Evolutionary conservation across 2,888 invertebrate species (phyloP), one percentile per base, ranked within the genome.

Genomic region (Thera britannica): DNA sequence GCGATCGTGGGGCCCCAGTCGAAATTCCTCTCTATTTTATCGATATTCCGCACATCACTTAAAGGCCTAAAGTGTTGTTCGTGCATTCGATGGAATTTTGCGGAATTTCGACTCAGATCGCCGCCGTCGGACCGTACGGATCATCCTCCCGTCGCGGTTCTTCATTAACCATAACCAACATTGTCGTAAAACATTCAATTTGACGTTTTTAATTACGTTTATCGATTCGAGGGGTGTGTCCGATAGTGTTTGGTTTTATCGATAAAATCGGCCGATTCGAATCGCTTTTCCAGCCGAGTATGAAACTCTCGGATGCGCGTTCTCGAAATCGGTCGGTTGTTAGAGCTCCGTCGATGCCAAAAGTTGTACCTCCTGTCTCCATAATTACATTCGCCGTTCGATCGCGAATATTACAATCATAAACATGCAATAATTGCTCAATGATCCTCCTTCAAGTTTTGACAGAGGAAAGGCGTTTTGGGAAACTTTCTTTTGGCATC

Each of bases 21-120:
- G 84, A 77, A 75, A 80, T 84, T 76, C 83, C 75, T 81, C 87
- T 87, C 82, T 85, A 83, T 89, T 88, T 83, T 79, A 80, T 83
- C 83, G 90, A 83, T 73, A 85, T 90, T 85, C 89, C 83, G 78
- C 87, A 85, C 87, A 84, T 86, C 85, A 78, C 86, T 92, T 92
- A 90, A 92, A 91, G 93, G 93, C 93, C 93, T 92, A 90, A 92
- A 92, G 90, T 82, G 84, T 85, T 91, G 90, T 87, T 88, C 77
- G 80, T 82, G 88, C 82, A 89, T 90, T 84, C 88, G 85, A 77
- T 85, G 77, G 84, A 86, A 90, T 89, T 87, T 83, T 89, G 86
- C 78, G 75, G 85, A 82, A 82, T 80, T 83, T 87, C 86, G 85
- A 88, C 83, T 84, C 82, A 83, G 88, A 86, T 81, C 87, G 87